Conservation (phyloP, 2,113 vertebrate genomes). For the Eurystomus gularis region DNA sequence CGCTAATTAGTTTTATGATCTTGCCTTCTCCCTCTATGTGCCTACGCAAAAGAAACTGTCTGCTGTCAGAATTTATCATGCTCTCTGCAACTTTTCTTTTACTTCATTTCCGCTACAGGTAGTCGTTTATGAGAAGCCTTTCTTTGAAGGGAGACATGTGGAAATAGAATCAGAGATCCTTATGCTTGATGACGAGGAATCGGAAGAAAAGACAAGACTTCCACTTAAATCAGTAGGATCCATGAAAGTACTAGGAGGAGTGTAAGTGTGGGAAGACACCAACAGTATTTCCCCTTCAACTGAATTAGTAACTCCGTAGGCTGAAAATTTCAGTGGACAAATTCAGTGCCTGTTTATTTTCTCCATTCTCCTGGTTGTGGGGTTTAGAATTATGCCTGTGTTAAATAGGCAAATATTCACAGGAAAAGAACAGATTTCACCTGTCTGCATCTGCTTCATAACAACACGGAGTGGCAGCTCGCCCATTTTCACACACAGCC, state of each 20-base stretch:
- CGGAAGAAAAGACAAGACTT: background rate
- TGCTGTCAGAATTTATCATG: background rate
- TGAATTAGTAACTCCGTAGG: background rate
- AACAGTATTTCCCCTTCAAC: background rate
- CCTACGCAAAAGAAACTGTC: background rate
- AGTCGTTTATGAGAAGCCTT: slow-evolving; percentile 88
- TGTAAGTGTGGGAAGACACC: slow-evolving; percentile 80
- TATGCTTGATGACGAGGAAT: slow-evolving; percentile 60
- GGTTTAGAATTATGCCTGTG: background rate
- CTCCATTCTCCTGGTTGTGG: background rate
- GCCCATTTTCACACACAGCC: background rate
- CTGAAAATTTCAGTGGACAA: background rate
- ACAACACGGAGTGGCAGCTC: background rate
- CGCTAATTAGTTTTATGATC: background rate
- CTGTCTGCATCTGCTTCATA: background rate
- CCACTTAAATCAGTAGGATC: slow-evolving; percentile 82
- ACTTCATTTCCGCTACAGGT: slow-evolving; percentile 71
- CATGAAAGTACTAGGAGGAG: slow-evolving; percentile 86
- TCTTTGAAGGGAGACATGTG: slow-evolving; percentile 84
- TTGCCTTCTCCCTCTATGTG: background rate
- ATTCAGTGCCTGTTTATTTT: background rate
- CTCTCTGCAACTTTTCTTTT: background rate
- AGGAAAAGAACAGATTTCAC: background rate
- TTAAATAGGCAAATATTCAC: background rate
- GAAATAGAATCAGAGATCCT: slow-evolving; percentile 82